phyloP scores from a whole-genome alignment of 2,888 invertebrate species.

The Scaptomyza caliginosa region DNA sequence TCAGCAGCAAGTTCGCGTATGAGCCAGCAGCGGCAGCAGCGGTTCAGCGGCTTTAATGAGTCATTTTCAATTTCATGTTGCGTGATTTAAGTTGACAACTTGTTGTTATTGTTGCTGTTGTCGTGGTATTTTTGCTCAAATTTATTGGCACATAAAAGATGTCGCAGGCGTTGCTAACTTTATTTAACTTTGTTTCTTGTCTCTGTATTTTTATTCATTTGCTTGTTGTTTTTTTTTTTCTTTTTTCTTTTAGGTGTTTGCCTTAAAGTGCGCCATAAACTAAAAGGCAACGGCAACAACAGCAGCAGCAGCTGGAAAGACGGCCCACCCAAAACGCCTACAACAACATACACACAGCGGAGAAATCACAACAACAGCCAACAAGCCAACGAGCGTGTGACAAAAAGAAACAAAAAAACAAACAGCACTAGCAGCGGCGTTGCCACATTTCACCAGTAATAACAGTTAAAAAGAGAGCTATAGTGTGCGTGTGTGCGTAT shows the following conservation, averaged over 20 bases:
- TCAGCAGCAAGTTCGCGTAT: slow-evolving; percentile 47
- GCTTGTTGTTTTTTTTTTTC: slow-evolving; percentile 54
- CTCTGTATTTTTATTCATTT: slow-evolving; percentile 13
- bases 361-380: slow-evolving; percentile 63
- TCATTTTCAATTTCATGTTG: slow-evolving; percentile 75
- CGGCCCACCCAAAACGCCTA: slow-evolving; percentile 73
- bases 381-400: slow-evolving; percentile 38
- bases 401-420: slow-evolving; percentile 17
- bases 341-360: slow-evolving; percentile 48
- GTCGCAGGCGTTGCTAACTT: slow-evolving; percentile 79
- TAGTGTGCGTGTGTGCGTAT: not conserved
- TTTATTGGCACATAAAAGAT: slow-evolving; percentile 76
- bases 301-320: slow-evolving; percentile 45
- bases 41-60: slow-evolving; percentile 60
- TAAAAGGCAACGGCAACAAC: slow-evolving; percentile 54
- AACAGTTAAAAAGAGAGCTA: slow-evolving; percentile 1
- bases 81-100: slow-evolving; percentile 71
- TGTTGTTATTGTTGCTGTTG: slow-evolving; percentile 37
- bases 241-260: slow-evolving; percentile 71
- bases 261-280: slow-evolving; percentile 77
- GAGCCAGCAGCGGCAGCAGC: slow-evolving; percentile 19
- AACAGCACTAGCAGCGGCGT: slow-evolving; percentile 39
- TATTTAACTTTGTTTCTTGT: slow-evolving; percentile 63
- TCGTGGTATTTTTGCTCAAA: slow-evolving; percentile 63
- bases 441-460: slow-evolving; percentile 68